These are phyloP conservation scores for Halcyon badia DNA, from an alignment of 2,797 vertebrate genomes.

Conservation along the genomic window DNA sequence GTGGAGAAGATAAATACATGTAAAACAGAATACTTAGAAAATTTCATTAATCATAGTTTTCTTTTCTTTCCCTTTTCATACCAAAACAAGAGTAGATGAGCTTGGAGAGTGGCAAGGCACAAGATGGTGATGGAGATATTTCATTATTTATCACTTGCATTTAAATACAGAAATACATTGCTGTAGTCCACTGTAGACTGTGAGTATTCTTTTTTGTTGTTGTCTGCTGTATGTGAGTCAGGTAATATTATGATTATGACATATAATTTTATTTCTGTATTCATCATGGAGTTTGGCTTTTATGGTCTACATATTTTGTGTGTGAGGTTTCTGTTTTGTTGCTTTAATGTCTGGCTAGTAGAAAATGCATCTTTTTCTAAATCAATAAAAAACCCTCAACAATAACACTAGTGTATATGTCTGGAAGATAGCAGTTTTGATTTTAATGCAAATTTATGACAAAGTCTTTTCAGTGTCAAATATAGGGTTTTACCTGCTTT, in stretches of 20 bases:
- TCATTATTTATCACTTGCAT: neutral
- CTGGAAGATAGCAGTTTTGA: neutral
- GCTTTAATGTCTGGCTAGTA: neutral
- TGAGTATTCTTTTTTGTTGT: neutral
- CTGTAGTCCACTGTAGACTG: neutral
- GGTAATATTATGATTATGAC: constrained; percentile 1
- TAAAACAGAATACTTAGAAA: neutral
- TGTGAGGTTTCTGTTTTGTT: neutral
- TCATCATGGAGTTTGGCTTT: neutral
- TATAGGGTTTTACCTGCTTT: neutral
- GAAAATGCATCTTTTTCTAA: neutral
- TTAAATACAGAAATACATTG: neutral
- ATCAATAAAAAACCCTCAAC: neutral
- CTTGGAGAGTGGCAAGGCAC: neutral
- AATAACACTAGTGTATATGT: neutral
- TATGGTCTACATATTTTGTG: constrained; percentile 5
- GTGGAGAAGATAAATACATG: neutral
- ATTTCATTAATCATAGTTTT: neutral
- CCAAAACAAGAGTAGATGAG: neutral
- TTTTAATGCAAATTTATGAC: too few species aligned
- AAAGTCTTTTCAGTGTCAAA: neutral
- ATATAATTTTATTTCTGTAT: constrained; percentile 31
- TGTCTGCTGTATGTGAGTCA: neutral
- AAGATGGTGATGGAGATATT: neutral
- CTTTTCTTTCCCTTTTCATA: neutral